phyloP scores from a whole-genome alignment of 2,113 vertebrate species.

The Anhinga anhinga region DNA sequence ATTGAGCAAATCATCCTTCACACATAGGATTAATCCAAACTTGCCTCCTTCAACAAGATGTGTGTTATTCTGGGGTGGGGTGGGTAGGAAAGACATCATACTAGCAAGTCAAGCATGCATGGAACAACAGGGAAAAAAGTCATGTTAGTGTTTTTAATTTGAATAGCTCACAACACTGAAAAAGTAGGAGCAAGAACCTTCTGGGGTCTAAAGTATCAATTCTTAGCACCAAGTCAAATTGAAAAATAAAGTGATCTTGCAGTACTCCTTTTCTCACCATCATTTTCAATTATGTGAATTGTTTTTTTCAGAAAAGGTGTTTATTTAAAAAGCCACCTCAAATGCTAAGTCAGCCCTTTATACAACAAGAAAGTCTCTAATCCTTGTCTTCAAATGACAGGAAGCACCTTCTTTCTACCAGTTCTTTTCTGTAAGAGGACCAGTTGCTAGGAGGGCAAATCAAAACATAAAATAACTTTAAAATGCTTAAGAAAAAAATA shows the following conservation, averaged over 20 bases:
- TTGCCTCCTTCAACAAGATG: not conserved
- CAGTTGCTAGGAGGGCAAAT: not conserved
- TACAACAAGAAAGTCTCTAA: not conserved
- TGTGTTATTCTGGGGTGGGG: not conserved
- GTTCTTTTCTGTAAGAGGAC: not conserved
- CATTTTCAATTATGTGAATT: not conserved
- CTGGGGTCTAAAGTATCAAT: not conserved
- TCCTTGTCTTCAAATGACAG: rapidly evolving
- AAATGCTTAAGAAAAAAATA: not conserved
- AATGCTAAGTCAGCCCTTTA: not conserved
- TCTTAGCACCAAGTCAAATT: not conserved
- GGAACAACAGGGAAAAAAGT: not conserved
- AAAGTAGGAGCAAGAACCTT: not conserved
- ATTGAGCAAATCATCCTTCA: not conserved
- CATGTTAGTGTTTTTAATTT: not conserved
- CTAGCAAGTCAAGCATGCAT: not conserved
- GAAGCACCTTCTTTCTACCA: not conserved
- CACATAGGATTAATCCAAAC: not conserved
- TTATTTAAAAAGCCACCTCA: not conserved
- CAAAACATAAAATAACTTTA: not conserved
- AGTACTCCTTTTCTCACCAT: not conserved
- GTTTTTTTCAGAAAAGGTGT: not conserved
- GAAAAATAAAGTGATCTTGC: not conserved
- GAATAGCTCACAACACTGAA: not conserved
- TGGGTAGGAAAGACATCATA: no score